Base-by-base conservation (phyloP, 2,797 vertebrate genomes). In the Acestrorhynchus altus region DNA sequence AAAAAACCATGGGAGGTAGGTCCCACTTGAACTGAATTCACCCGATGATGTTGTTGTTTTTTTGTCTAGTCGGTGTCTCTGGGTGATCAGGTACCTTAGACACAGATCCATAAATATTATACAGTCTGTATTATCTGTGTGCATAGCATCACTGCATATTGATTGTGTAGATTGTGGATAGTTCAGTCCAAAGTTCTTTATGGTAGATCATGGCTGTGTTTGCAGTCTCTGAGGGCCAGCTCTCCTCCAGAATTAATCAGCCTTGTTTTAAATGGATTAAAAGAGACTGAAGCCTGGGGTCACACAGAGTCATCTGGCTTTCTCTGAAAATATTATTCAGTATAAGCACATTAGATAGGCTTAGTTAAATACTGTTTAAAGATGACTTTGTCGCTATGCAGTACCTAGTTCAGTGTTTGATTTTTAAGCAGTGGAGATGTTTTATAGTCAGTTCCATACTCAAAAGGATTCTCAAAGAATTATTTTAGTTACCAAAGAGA, bases 1-100 rank as follows among this genome's bases (percentile, higher is more conserved):
- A 97, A 92, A 98, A 97, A 93, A 93, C 93, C 71, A 92, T 96
- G 92, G 92, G 96, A 97, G 97, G 98, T 98, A 92, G 82, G 87
- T 52, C 42, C 47, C 71, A 64, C 31, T 10, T 35, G 18, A 39
- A 74, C 20, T 28, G 20, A 3, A 64, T 8, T 13, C 44, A 69
- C 20, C 11, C 11, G 6, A 35, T 35, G 2, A 2, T 2, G 31
- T 2, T n/a, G 31, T 40, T 16, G 22, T 26, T 28, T 63, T 52
- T 60, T 7, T 31, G 15, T 24, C 24, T 26, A 15, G 1, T 31
- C 4, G 12, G 9, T 49, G 22, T 72, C 16, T 28, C 22, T 49
- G 12, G 11, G 61, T 61, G 0, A 31, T 71, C 64, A 26, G 35
- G 4, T 22, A 46, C 0, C 12, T 71, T 18, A 49, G 24, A 46